Conservation (phyloP, 2,888 invertebrate species). For the Andricus quercusramuli region DNA sequence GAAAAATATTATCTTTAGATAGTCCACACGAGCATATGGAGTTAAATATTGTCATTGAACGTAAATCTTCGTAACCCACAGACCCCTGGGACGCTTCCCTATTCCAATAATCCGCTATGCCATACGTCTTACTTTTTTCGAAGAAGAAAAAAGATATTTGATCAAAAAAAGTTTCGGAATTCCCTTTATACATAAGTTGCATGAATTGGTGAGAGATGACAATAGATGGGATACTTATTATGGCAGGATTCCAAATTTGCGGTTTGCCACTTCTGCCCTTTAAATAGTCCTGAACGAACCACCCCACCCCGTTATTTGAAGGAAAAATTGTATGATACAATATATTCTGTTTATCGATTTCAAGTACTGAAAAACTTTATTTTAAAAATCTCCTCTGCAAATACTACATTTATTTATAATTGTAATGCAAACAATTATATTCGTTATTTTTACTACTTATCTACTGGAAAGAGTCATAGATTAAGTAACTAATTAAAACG, state of each 20-base stretch:
- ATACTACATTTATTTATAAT: no score
- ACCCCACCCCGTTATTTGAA: not conserved
- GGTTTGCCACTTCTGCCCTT: not conserved
- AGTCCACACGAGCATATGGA: not conserved
- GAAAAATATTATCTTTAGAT: not conserved
- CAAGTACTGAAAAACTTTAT: not conserved
- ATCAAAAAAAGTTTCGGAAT: conserved; percentile 1
- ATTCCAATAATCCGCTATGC: not conserved
- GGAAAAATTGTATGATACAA: not conserved
- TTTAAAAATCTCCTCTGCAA: not conserved
- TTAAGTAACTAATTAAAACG: not conserved
- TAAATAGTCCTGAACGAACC: not conserved
- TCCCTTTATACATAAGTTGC: not conserved
- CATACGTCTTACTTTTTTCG: conserved; percentile 12
- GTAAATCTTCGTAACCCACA: conserved; percentile 1
- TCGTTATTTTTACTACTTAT: not conserved
- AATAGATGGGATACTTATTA: not conserved
- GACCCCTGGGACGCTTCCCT: not conserved
- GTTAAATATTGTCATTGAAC: not conserved
- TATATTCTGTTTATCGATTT: not conserved
- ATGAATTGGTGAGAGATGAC: not conserved
- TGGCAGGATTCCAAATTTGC: not conserved
- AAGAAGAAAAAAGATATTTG: not conserved
- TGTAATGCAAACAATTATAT: no score
- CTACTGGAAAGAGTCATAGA: not conserved